These are phyloP conservation scores for Luffia ferchaultella DNA, from an alignment of 2,888 invertebrate species.

Conservation along the genomic window DNA sequence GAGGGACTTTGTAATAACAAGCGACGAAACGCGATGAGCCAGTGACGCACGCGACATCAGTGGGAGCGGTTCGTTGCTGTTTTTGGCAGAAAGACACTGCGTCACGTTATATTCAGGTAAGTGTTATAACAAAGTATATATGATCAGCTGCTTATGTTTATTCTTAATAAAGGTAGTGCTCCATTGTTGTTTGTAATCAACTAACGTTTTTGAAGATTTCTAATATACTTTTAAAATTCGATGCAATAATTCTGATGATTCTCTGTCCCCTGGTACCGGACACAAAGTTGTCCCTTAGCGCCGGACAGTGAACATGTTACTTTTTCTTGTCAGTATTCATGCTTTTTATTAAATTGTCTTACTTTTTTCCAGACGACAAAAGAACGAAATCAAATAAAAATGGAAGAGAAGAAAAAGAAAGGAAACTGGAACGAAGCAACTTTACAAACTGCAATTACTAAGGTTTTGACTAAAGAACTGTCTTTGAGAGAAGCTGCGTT, in stretches of 20 bases:
- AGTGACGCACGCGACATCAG: background rate
- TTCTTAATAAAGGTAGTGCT: background rate
- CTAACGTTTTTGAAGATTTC: background rate
- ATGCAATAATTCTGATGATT: background rate
- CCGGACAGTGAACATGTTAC: background rate
- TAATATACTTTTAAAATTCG: background rate
- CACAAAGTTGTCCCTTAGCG: background rate
- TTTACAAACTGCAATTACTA: conserved; percentile 14
- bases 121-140: conserved; percentile 4
- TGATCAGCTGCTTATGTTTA: background rate
- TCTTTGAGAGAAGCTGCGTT: conserved; percentile 13
- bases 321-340: conserved; percentile 3
- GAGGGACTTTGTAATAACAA: background rate
- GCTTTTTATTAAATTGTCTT: background rate
- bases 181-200: background rate
- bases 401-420: conserved; percentile 14
- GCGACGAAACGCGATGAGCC: background rate
- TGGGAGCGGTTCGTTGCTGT: conserved; percentile 3
- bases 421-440: conserved; percentile 13
- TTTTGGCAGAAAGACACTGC: conserved; percentile 7
- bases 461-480: conserved; percentile 11
- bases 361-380: background rate
- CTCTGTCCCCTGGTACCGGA: conserved; percentile 5
- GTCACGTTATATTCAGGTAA: conserved; percentile 10
- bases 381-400: background rate